These are phyloP conservation scores for Thamnophis sirtalis DNA, from an alignment of 2,113 vertebrate species.

Conservation along the genomic window DNA sequence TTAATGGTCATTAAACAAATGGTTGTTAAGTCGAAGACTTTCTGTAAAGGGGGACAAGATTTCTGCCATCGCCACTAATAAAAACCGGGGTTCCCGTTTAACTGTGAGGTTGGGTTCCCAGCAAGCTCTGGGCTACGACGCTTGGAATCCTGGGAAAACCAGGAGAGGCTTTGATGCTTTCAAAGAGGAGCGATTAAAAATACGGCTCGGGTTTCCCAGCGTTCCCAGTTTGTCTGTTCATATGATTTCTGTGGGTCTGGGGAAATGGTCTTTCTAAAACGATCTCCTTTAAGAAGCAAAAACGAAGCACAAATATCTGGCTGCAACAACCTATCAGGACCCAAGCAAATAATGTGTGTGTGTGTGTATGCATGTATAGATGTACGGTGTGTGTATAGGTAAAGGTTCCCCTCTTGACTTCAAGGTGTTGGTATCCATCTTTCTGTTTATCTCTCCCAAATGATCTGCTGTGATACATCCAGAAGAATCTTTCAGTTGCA, in stretches of 20 bases:
- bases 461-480: too few species aligned
- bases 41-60: neutral
- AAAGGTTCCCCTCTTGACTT: too few species aligned
- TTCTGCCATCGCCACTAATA: neutral
- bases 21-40: too few species aligned
- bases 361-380: too few species aligned
- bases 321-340: neutral
- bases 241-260: neutral
- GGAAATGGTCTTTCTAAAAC: neutral
- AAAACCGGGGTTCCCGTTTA: neutral
- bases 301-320: neutral
- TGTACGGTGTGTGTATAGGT: too few species aligned
- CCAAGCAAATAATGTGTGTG: neutral
- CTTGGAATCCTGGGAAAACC: neutral
- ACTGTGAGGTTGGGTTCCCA: neutral
- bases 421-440: too few species aligned
- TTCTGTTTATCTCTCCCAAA: too few species aligned
- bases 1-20: too few species aligned
- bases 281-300: neutral
- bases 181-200: neutral
- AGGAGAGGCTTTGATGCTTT: neutral
- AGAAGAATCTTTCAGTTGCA: neutral
- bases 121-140: neutral
- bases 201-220: accelerated
- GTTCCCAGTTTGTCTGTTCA: neutral